Evolutionary conservation across 2,113 vertebrate species (phyloP).

Genomic region (Coreoperca whiteheadi): DNA sequence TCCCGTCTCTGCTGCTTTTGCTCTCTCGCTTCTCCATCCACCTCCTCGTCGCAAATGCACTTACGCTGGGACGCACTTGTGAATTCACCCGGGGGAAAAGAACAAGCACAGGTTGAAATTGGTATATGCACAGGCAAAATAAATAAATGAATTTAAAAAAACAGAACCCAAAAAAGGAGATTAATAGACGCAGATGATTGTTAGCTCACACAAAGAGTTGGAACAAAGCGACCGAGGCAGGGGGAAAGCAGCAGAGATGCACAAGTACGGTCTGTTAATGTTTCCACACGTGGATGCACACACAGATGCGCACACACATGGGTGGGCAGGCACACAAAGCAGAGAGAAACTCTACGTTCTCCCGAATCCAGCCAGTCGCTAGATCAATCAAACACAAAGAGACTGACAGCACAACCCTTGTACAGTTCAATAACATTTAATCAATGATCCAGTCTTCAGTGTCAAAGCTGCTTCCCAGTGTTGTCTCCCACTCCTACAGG

Average conservation of each 20-base stretch:
- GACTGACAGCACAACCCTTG: conserved; percentile 58
- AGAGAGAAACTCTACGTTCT: conserved; percentile 42
- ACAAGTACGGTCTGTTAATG: conserved; percentile 43
- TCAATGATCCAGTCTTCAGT: conserved; percentile 63
- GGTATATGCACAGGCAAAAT: conserved; percentile 43
- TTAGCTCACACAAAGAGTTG: conserved; percentile 54
- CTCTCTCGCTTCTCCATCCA: conserved; percentile 59
- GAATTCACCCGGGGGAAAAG: conserved; percentile 58
- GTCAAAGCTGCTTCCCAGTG: conserved; percentile 55
- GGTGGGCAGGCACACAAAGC: conserved; percentile 33
- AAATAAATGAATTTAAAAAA: conserved; percentile 11
- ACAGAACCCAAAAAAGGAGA: conserved; percentile 12
- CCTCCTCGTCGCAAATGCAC: conserved; percentile 60
- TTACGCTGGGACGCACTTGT: conserved; percentile 64
- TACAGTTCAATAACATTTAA: conserved; percentile 76
- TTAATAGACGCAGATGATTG: conserved; percentile 41
- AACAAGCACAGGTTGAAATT: conserved; percentile 69
- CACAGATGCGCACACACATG: conserved; percentile 43
- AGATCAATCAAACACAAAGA: conserved; percentile 72
- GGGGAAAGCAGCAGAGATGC: conserved; percentile 29
- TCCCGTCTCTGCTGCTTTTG: conserved; percentile 55
- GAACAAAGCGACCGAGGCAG: conserved; percentile 54
- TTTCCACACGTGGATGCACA: conserved; percentile 54
- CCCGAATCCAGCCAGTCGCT: conserved; percentile 43
- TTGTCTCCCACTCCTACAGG: conserved; percentile 38